Percentiles rank a stretch among this genome's conserved stretches.
Conservation (phyloP, 2,797 vertebrate species). For the Thaleichthys pacificus region DNA sequence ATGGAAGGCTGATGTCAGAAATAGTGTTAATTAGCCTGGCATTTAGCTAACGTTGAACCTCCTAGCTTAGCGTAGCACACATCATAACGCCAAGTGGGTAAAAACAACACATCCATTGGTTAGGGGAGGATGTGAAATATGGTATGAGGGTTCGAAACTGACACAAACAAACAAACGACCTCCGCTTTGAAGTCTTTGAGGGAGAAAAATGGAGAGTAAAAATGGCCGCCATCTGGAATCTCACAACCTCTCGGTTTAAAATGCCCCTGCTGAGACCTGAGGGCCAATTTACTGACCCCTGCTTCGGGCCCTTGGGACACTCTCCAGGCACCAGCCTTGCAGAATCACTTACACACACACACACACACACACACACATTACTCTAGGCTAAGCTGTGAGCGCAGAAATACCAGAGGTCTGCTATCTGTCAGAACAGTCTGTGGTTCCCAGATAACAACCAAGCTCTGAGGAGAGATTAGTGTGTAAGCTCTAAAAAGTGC, state of each 20-base stretch:
- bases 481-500: not conserved
- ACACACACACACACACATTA: constrained; percentile 23
- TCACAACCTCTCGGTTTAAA: constrained; percentile 28
- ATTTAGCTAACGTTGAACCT: constrained; percentile 20
- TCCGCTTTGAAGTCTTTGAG: not conserved
- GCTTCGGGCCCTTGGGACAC: constrained; percentile 31
- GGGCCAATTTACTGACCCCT: constrained; percentile 49
- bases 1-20: constrained; percentile 17
- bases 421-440: constrained; percentile 44
- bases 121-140: not conserved
- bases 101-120: not conserved
- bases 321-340: not conserved
- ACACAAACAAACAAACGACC: not conserved
- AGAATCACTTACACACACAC: constrained; percentile 12
- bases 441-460: constrained; percentile 52
- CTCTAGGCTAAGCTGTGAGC: constrained; percentile 11
- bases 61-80: not conserved
- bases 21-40: constrained; percentile 23
- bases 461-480: constrained; percentile 36
- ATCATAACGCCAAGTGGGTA: not conserved
- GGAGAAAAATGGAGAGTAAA: not conserved
- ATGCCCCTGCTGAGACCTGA: constrained; percentile 41
- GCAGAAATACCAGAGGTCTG: constrained; percentile 38
- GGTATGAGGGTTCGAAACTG: not conserved
- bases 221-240: constrained; percentile 42